These are phyloP conservation scores for Boulengeromyrus knoepffleri DNA, from an alignment of 2,113 vertebrate genomes.

Conservation along the genomic window DNA sequence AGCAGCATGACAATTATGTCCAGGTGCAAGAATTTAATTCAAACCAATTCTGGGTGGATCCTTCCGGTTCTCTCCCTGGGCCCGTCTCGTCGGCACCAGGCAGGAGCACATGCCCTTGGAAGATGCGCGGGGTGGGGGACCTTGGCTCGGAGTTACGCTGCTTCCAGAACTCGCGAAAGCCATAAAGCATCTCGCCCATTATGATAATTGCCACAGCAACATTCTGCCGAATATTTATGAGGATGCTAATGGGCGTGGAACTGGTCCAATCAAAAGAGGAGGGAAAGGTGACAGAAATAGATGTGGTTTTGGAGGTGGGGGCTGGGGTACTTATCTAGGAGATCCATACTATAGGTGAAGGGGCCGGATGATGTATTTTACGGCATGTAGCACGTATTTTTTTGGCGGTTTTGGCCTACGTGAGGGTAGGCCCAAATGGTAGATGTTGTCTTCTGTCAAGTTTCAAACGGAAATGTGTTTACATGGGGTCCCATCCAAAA, in stretches of 20 bases:
- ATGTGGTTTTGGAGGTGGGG: not conserved
- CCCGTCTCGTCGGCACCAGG: constrained; percentile 63
- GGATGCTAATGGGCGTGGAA: constrained; percentile 66
- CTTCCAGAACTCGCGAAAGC: constrained; percentile 65
- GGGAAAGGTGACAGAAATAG: constrained; percentile 23
- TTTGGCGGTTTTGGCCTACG: not conserved
- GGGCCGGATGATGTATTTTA: not conserved
- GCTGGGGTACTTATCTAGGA: not conserved
- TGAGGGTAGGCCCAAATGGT: not conserved
- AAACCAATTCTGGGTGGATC: constrained; percentile 90
- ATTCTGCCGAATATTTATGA: constrained; percentile 59
- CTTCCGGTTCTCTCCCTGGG: constrained; percentile 65
- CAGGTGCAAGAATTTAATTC: constrained; percentile 99
- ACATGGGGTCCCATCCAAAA: not conserved
- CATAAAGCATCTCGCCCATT: constrained; percentile 62
- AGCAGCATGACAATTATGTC: constrained; percentile 91
- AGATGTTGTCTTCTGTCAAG: not conserved
- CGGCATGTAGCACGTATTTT: not conserved
- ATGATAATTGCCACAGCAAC: constrained; percentile 63
- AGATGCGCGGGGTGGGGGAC: constrained; percentile 49
- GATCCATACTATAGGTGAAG: not conserved
- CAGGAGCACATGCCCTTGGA: constrained; percentile 82
- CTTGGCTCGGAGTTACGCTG: constrained; percentile 60
- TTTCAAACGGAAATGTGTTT: not conserved
- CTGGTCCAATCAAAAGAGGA: constrained; percentile 58